A percentile compares a stretch with the other conserved stretches of the same genome.
These are phyloP conservation scores for Stenopsyche tienmushanensis DNA, from an alignment of 1,140 invertebrate genomes.

Conservation along the genomic window DNA sequence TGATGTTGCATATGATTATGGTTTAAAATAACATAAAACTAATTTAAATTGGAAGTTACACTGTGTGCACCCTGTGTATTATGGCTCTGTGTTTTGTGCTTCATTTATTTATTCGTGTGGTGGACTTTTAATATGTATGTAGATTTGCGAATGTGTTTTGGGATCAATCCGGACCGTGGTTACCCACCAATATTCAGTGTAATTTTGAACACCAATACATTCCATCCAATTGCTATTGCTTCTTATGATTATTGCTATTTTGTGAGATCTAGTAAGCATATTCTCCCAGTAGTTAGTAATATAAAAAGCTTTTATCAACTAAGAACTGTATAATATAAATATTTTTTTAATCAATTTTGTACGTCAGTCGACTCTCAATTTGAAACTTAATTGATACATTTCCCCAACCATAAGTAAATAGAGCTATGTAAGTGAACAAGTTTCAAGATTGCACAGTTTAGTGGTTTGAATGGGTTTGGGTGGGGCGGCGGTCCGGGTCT, in stretches of 20 bases:
- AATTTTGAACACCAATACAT: slow-evolving; percentile 40
- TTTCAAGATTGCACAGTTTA: slow-evolving; percentile 41
- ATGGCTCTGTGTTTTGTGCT: slow-evolving; percentile 41
- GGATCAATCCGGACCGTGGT: slow-evolving; percentile 38
- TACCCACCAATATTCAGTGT: slow-evolving; percentile 40
- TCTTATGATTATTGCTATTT: slow-evolving; percentile 32
- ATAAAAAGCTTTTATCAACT: slow-evolving; percentile 30
- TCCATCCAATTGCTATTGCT: slow-evolving; percentile 36
- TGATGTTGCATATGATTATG: slow-evolving; percentile 36
- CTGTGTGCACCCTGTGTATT: slow-evolving; percentile 42
- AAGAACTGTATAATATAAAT: slow-evolving; percentile 13
- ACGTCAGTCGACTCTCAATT: no score
- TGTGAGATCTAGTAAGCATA: slow-evolving; percentile 22
- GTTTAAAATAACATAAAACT: slow-evolving; percentile 33
- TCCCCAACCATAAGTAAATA: neutral
- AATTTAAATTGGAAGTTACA: slow-evolving; percentile 40
- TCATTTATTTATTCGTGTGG: slow-evolving; percentile 39
- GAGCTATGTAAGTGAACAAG: slow-evolving; percentile 28
- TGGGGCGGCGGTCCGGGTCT: slow-evolving; percentile 42
- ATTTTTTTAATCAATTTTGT: slow-evolving; percentile 7
- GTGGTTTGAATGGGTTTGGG: slow-evolving; percentile 29
- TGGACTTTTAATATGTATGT: slow-evolving; percentile 38
- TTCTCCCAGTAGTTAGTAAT: slow-evolving; percentile 30
- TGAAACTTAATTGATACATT: neutral
- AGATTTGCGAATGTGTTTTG: slow-evolving; percentile 34